phyloP scores from a whole-genome alignment of 2,113 vertebrate species.

The Corythaixoides concolor region DNA sequence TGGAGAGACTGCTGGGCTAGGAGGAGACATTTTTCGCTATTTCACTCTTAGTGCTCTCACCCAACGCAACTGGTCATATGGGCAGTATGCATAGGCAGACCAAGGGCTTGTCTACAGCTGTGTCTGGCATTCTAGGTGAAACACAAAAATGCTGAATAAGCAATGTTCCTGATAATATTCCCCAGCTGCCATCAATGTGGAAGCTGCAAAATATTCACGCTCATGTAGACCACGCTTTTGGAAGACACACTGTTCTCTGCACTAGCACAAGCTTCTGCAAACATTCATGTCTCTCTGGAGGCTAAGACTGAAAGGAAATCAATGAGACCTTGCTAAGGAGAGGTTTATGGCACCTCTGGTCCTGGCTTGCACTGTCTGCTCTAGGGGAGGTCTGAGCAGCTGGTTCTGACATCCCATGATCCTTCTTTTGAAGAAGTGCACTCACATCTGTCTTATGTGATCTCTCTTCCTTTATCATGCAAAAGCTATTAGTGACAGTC shows the following conservation, averaged over 20 bases:
- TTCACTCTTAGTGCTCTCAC: neutral
- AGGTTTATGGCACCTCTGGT: neutral
- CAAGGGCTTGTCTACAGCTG: neutral
- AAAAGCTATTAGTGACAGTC: neutral
- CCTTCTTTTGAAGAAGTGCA: neutral
- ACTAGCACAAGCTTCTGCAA: neutral
- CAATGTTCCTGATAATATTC: neutral
- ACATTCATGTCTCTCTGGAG: neutral
- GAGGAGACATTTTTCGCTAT: neutral
- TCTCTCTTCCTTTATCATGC: neutral
- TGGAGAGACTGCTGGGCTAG: neutral
- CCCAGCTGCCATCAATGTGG: neutral
- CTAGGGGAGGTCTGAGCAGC: neutral
- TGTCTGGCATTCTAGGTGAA: neutral
- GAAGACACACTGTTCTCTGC: neutral
- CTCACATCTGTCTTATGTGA: neutral
- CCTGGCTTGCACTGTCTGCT: neutral
- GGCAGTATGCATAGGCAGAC: neutral
- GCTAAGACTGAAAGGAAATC: neutral
- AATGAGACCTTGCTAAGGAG: neutral
- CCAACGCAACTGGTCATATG: neutral
- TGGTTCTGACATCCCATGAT: neutral
- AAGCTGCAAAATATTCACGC: neutral
- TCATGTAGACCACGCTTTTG: neutral
- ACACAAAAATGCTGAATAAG: neutral